Evolutionary conservation across 2,113 vertebrate species (phyloP).

Genomic region (Peromyscus polionotus): DNA sequence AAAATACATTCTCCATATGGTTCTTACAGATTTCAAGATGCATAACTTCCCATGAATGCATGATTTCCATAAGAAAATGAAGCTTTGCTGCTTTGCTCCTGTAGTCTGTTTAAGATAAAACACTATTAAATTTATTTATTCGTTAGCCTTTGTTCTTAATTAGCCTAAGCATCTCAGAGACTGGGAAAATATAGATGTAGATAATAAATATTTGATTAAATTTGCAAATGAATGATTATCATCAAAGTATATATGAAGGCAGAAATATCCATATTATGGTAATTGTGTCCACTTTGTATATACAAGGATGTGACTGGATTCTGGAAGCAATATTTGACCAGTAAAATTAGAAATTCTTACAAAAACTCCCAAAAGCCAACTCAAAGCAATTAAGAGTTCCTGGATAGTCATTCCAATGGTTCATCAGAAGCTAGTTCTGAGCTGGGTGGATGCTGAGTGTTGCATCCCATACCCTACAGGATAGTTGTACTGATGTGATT

Average conservation of each 20-base stretch:
- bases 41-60: background rate
- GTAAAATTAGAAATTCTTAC: background rate
- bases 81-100: background rate
- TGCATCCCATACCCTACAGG: background rate
- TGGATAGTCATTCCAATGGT: background rate
- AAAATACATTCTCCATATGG: background rate
- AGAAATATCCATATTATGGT: background rate
- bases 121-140: background rate
- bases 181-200: background rate
- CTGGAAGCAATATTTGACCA: background rate
- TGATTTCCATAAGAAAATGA: background rate
- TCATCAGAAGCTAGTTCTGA: background rate
- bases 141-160: background rate
- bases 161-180: background rate
- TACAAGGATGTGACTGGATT: background rate
- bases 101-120: background rate
- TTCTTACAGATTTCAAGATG: background rate
- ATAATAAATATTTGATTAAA: background rate
- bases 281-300: background rate
- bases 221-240: slow-evolving; percentile 8
- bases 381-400: background rate
- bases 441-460: background rate
- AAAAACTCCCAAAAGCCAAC: background rate
- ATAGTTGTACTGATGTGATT: background rate
- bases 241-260: background rate